Percentiles rank a stretch among this genome's conserved stretches.
phyloP scores from a whole-genome alignment of 2,888 invertebrate species.

The Eristalis intricaria region DNA sequence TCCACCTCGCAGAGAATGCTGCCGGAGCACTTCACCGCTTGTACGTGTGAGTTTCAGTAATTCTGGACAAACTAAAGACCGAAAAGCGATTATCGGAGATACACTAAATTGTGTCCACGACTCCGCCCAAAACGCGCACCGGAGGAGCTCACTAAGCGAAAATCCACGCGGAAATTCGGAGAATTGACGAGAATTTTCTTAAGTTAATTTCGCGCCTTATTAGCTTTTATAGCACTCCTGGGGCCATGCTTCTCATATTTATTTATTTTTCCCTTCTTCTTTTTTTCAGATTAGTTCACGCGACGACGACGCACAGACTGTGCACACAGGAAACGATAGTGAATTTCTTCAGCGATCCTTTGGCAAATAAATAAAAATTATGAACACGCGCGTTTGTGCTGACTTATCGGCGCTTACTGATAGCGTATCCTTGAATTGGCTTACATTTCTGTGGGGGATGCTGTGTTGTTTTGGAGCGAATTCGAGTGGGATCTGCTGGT shows the following conservation, averaged over 20 bases:
- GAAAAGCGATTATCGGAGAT: conserved; percentile 49
- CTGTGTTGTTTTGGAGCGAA: conserved; percentile 47
- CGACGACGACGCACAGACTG: conserved; percentile 1
- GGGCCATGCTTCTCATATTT: background rate
- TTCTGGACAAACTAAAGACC: background rate
- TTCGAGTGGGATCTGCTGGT: background rate
- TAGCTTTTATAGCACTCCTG: conserved; percentile 27
- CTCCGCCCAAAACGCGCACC: background rate
- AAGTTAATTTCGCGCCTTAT: conserved; percentile 63
- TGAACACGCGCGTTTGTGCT: conserved; percentile 62
- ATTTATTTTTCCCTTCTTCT: background rate
- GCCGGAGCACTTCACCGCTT: background rate
- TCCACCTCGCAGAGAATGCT: background rate
- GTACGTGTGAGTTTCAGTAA: background rate
- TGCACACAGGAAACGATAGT: background rate
- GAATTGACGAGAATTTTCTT: conserved; percentile 5
- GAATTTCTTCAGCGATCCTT: conserved; percentile 13
- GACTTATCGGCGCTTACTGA: conserved; percentile 71
- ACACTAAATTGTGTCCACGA: conserved; percentile 18
- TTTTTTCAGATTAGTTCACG: background rate
- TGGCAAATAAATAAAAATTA: conserved; percentile 6
- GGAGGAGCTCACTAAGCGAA: background rate
- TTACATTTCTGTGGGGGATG: conserved; percentile 51
- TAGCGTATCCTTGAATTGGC: conserved; percentile 68
- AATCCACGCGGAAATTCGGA: background rate